These are phyloP conservation scores for Myripristis jacobus DNA, from an alignment of 2,797 vertebrate genomes.

Conservation along the genomic window DNA sequence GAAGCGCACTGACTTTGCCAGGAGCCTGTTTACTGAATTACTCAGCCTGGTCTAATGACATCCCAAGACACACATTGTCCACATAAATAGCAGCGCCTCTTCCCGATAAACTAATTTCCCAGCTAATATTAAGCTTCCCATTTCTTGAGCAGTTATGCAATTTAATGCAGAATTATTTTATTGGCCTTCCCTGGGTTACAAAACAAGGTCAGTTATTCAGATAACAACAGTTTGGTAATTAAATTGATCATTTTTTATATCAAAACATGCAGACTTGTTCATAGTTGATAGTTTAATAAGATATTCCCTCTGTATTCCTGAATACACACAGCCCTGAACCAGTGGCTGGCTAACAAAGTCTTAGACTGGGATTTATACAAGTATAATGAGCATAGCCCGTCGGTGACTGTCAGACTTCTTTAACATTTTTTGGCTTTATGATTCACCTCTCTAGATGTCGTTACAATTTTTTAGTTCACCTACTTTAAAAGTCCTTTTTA, in stretches of 20 bases:
- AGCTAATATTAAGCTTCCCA: slow-evolving; percentile 18
- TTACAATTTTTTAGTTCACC: no score
- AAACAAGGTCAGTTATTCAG: slow-evolving; percentile 7
- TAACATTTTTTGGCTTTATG: no score
- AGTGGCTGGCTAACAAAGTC: slow-evolving; percentile 26
- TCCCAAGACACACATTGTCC: slow-evolving; percentile 64
- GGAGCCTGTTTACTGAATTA: slow-evolving; percentile 56
- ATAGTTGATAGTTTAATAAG: not conserved
- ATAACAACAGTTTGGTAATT: slow-evolving; percentile 1
- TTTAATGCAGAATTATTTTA: slow-evolving; percentile 28
- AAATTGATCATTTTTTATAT: not conserved
- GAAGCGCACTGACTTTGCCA: slow-evolving; percentile 46
- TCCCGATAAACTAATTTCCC: slow-evolving; percentile 20
- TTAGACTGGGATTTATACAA: slow-evolving; percentile 42
- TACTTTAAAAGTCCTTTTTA: no score
- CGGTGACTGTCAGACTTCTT: not conserved
- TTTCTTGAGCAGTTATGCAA: slow-evolving; percentile 10
- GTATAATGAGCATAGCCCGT: slow-evolving; percentile 26
- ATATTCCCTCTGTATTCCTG: not conserved
- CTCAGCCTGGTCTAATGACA: slow-evolving; percentile 58
- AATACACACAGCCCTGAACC: slow-evolving; percentile 22
- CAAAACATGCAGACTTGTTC: not conserved
- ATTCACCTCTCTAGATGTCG: no score
- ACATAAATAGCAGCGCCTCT: slow-evolving; percentile 34
- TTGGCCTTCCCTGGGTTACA: slow-evolving; percentile 2